Evolutionary conservation across 2,797 vertebrate genomes (phyloP).

Genomic region (Syncerus caffer): DNA sequence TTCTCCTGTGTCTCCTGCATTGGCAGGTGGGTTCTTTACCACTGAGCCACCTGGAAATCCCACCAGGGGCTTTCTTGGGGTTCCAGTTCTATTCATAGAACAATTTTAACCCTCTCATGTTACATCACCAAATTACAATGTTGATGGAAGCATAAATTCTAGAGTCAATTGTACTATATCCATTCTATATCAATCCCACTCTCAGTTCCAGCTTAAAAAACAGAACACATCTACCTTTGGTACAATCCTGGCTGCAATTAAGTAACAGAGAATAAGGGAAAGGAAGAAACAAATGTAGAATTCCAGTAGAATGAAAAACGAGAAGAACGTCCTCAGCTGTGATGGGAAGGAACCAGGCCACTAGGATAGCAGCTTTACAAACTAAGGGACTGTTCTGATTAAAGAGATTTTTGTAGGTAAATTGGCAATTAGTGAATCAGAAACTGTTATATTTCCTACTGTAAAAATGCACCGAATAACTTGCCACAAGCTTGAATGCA

Average conservation of each 20-base stretch:
- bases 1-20: background rate
- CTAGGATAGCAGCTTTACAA: background rate
- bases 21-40: background rate
- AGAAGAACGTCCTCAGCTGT: background rate
- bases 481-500: background rate
- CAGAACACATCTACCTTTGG: background rate
- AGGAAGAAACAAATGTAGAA: background rate
- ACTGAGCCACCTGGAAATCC: background rate
- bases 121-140: background rate
- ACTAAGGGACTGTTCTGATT: background rate
- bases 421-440: background rate
- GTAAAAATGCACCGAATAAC: background rate
- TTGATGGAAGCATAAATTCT: background rate
- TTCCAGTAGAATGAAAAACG: background rate
- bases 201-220: background rate
- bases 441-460: background rate
- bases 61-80: background rate
- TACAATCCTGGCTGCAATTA: background rate
- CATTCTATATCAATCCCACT: background rate
- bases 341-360: background rate
- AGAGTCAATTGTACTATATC: background rate
- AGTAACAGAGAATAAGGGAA: background rate
- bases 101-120: background rate
- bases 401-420: background rate
- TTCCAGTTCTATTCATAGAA: background rate